Evolutionary conservation across 1,140 invertebrate species (phyloP), one percentile per base, ranked within the genome.

Genomic region (Pachypsylla venusta): DNA sequence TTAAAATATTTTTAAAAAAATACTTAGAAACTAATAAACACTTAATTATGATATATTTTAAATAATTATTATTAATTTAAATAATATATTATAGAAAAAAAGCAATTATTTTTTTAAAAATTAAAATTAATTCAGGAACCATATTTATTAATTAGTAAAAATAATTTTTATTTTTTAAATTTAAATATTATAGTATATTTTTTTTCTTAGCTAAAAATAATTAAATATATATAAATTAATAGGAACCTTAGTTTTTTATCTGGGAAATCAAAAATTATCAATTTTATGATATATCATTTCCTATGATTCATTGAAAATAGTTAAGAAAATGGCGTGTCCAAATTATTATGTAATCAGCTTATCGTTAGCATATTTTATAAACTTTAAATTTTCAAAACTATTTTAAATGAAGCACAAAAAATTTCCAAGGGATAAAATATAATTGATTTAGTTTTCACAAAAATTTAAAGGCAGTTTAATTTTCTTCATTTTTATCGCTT

Each of bases 161-260:
- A 48, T 48, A 48, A 19, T 48, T 48, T 48, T 48, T 48, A 48
- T 48, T 19, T 48, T 48, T 48, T 48, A 48, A 48, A 48, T 19
- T 48, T 48, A 48, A 48, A 48, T 19, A 48, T 48, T 48, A 48
- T 48, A 48, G 42, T 48, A n/a, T n/a, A n/a, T n/a, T n/a, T n/a
- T n/a, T n/a, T n/a, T n/a, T n/a, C n/a, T 48, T 22, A 19, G 42
- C 42, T 48, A 48, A 48, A 48, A n/a, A 48, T 48, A 19, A 48
- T 19, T 48, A n/a, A 48, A 48, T 48, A 22, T 48, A 48, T 48
- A 48, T 48, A 48, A 48, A 48, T 48, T 48, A 48, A 48, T 48
- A 48, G 42, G 42, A 48, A 48, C 42, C 42, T 48, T 48, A 48
- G 42, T 48, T 48, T 48, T 48, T 48, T 48, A 48, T n/a, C 42